These are phyloP conservation scores for Chymomyza caudatula DNA, from an alignment of 2,888 invertebrate genomes.

Conservation along the genomic window DNA sequence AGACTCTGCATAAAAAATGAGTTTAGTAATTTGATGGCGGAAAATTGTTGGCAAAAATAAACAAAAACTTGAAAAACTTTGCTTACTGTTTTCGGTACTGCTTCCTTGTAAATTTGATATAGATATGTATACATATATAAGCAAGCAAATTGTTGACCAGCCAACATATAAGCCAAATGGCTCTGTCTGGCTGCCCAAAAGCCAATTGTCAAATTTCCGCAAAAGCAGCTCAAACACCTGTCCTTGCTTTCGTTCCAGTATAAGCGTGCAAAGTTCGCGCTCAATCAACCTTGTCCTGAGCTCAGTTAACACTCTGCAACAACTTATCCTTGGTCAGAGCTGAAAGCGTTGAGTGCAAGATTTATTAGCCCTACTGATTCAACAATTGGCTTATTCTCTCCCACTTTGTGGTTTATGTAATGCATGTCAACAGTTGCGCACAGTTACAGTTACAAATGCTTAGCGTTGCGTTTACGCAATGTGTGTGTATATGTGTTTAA, in stretches of 20 bases:
- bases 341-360: constrained; percentile 45
- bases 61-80: constrained; percentile 16
- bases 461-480: constrained; percentile 59
- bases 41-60: constrained; percentile 62
- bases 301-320: constrained; percentile 65
- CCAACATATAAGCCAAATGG: neutral
- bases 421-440: constrained; percentile 48
- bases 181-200: neutral
- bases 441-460: constrained; percentile 32
- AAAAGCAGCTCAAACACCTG: neutral
- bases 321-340: constrained; percentile 16
- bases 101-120: neutral
- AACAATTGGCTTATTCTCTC: constrained; percentile 54
- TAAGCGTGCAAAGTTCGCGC: constrained; percentile 47
- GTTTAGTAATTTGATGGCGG: constrained; percentile 54
- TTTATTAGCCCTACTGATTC: constrained; percentile 52
- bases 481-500: constrained; percentile 49
- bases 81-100: neutral
- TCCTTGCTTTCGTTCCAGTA: neutral
- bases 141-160: neutral
- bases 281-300: constrained; percentile 66
- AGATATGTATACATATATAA: neutral
- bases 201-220: neutral
- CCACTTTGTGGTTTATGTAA: neutral
- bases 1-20: constrained; percentile 69